Base-by-base conservation (phyloP, 2,113 vertebrate species). In the Megaceryle maxima region DNA sequence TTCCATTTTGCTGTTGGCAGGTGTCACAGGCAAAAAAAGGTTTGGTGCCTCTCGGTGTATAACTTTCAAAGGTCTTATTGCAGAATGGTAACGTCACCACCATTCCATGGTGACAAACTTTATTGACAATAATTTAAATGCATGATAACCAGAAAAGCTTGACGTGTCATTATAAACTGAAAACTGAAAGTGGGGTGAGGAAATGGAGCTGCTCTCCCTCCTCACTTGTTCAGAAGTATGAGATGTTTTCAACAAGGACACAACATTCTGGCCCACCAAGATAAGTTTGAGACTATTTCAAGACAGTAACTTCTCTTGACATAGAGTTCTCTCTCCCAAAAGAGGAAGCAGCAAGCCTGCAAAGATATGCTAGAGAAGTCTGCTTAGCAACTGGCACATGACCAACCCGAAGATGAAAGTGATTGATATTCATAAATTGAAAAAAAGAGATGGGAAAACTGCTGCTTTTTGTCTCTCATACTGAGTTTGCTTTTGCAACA, bases 121-220 rank as follows among this genome's bases (percentile, higher is more conserved):
- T 7, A 59, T 24, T 83, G 48, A 29, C 33, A 63, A 16, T 31
- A 29, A 69, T 68, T 83, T 60, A 39, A 16, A 2, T 18, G 35
- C 6, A 24, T 5, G 16, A 64, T 56, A 78, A 64, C 29, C 39
- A 88, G 26, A 72, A 80, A 79, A 87, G 25, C 7, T 60, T 35
- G 5, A 62, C 4, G 3, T 1, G 5, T 3, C 41, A 12, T 51
- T 41, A 37, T 2, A 26, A 62, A 22, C 15, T 0, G 0, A 57
- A 53, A 83, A 37, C 10, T 66, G 19, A 18, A 83, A 78, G 16
- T 2, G 8, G 13, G 41, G 24, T 16, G n/a, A 72, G 19, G 48
- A 29, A 16, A 8, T 2, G 16, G 50, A 87, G 57, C 18, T 77
- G 51, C 16, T 69, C 18, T 43, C 51, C 14, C 15, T 74, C 53